phyloP scores from a whole-genome alignment of 2,113 vertebrate species.

The Candoia aspera region DNA sequence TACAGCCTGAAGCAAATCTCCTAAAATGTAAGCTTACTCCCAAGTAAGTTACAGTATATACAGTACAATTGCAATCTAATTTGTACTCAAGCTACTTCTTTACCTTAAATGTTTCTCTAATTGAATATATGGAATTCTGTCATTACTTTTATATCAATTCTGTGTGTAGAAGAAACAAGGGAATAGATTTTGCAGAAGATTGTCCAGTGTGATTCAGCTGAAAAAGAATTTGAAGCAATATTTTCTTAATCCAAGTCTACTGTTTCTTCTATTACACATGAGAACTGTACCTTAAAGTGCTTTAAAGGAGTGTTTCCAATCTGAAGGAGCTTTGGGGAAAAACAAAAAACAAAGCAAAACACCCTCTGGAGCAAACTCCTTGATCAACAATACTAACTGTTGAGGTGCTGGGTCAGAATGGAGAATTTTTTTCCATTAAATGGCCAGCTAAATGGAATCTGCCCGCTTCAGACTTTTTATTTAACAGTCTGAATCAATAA shows the following conservation, averaged over 20 bases:
- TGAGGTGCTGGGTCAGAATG: too few relatives aligned
- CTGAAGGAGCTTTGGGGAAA: neutral
- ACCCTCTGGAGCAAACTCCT: neutral
- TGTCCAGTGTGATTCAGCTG: neutral
- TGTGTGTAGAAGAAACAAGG: neutral
- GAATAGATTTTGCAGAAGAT: neutral
- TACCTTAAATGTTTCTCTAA: neutral
- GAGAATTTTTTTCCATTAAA: too few relatives aligned
- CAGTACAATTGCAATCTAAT: neutral
- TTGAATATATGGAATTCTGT: neutral
- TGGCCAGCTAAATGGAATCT: too few relatives aligned
- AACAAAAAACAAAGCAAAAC: too few relatives aligned
- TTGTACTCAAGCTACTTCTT: neutral
- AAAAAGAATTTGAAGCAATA: neutral
- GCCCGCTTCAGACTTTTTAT: too few relatives aligned
- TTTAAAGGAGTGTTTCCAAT: neutral
- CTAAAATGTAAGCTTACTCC: neutral
- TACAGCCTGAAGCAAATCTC: neutral
- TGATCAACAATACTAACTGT: neutral
- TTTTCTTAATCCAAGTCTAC: neutral
- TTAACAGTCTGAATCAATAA: neutral
- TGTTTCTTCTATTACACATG: neutral
- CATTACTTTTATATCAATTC: neutral
- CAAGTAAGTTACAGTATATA: neutral
- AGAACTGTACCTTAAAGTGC: neutral